Conservation (phyloP, 2,888 invertebrate species). For the Chrysolina oricalcia region DNA sequence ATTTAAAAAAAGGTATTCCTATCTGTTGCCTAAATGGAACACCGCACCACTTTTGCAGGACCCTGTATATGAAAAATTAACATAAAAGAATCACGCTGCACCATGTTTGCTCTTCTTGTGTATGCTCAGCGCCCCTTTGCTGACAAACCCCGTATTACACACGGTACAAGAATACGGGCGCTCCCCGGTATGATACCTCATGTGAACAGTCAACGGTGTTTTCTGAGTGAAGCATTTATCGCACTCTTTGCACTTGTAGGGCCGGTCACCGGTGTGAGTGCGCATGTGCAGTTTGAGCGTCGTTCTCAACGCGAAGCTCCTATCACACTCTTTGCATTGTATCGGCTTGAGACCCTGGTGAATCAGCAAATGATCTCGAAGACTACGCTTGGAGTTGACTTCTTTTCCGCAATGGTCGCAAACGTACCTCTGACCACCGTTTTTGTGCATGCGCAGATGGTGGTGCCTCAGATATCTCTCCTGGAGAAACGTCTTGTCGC, state of each 20-base stretch:
- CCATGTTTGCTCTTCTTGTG: constrained; percentile 61
- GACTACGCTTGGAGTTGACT: constrained; percentile 60
- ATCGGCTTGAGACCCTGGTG: constrained; percentile 66
- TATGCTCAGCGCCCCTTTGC: constrained; percentile 61
- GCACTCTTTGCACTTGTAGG: constrained; percentile 64
- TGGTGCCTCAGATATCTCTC: constrained; percentile 61
- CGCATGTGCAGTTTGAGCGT: constrained; percentile 68
- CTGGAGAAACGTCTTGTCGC: constrained; percentile 63
- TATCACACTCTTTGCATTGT: constrained; percentile 68
- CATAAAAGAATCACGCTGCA: constrained; percentile 19
- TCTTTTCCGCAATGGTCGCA: constrained; percentile 66
- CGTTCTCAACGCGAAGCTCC: constrained; percentile 67
- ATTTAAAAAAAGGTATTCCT: background rate
- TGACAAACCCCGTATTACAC: constrained; percentile 62
- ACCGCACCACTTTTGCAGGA: no score
- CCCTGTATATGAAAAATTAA: background rate
- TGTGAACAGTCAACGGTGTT: constrained; percentile 61
- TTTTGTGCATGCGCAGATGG: constrained; percentile 59
- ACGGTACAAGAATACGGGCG: constrained; percentile 63
- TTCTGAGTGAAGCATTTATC: constrained; percentile 65
- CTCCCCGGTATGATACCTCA: constrained; percentile 64
- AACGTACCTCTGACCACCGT: constrained; percentile 61
- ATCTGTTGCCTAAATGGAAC: no score
- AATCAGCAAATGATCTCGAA: constrained; percentile 68
- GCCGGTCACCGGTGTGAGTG: constrained; percentile 68